Base-by-base conservation (phyloP, 2,797 vertebrate genomes). In the Pseudomugil tenellus region DNA sequence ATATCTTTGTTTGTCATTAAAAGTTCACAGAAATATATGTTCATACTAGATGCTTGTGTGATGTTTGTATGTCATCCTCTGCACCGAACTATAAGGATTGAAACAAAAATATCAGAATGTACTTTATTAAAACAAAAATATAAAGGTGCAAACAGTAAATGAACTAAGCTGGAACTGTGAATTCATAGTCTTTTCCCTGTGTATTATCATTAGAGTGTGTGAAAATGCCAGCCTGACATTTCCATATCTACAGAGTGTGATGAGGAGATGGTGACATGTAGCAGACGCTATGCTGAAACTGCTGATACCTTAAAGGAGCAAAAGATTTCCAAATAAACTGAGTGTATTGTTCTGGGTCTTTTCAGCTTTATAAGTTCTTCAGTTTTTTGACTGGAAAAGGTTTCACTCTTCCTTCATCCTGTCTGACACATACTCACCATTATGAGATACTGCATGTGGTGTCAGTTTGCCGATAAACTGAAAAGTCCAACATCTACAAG, bases 161-260 rank as follows among this genome's bases (percentile, higher is more conserved):
- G 43, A 46, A 46, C 19, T n/a, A 21, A n/a, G 43, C 43, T 21
- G 60, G 56, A 28, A 16, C 55, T 37, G n/a, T n/a, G 29, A 21
- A 49, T 62, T 31, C 29, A 53, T 61, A 72, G 56, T 63, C 23
- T 25, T 52, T 53, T 59, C 46, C 48, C 67, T 54, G 35, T 59
- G 60, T 26, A 63, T 70, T 73, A 55, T 73, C 2, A 4, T n/a
- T 62, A 53, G 31, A 65, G 58, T 2, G 28, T 48, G 58, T 0
- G 11, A 74, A 74, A 86, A 84, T 77, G 74, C 76, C 81, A 79
- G 58, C 54, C 46, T 80, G 80, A 86, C 80, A 83, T 83, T 84
- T 84, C 65, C 29, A 26, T 58, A 72, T 81, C 64, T 66, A 13
- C 4, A 37, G 55, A 70, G 70, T 39, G 60, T 28, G 70, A 34